Conservation (phyloP, 2,113 vertebrate species). For the Balaeniceps rex region DNA sequence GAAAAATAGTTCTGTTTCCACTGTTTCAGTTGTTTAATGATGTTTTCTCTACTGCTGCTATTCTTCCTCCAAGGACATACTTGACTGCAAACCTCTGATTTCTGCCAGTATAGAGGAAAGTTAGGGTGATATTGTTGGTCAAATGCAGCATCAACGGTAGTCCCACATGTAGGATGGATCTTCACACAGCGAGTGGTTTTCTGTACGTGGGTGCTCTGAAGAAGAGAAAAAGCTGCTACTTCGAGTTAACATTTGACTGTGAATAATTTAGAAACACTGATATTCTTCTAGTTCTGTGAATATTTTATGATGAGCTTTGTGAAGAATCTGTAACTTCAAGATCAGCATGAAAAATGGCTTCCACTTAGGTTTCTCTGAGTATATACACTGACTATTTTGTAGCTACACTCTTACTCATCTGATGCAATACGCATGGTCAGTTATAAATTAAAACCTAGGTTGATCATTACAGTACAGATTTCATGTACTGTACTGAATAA, state of each 20-base stretch:
- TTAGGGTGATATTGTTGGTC: not conserved
- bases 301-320: conserved; percentile 45
- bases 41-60: not conserved
- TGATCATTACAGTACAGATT: not conserved
- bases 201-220: not conserved
- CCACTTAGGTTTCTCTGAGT: not conserved
- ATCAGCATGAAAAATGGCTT: not conserved
- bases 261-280: conserved; percentile 30
- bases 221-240: not conserved
- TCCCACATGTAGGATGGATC: not conserved
- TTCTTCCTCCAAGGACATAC: not conserved
- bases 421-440: not conserved
- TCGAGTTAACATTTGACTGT: not conserved
- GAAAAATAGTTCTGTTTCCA: not conserved
- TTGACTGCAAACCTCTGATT: not conserved
- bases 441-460: not conserved
- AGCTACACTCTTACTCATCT: not conserved
- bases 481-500: not conserved
- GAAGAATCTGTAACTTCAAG: not conserved
- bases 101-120: not conserved
- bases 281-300: conserved; percentile 35
- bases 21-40: not conserved
- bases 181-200: not conserved
- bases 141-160: not conserved
- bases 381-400: not conserved